phyloP scores from a whole-genome alignment of 2,113 vertebrate genomes.

The Myxocyprinus asiaticus region DNA sequence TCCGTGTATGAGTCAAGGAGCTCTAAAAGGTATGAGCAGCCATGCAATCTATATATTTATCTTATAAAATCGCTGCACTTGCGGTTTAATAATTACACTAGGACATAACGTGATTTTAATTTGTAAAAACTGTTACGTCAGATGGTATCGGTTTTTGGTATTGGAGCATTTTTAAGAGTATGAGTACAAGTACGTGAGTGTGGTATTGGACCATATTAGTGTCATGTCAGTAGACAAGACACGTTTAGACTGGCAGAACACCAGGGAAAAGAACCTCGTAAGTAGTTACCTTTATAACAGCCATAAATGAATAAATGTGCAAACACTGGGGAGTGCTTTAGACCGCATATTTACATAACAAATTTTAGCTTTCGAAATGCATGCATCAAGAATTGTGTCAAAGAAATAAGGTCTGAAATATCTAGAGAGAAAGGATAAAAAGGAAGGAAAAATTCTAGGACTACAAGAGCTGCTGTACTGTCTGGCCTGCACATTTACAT shows the following conservation, averaged over 20 bases:
- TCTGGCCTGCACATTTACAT: slow-evolving; percentile 41
- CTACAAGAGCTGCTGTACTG: neutral
- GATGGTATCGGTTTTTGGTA: too few species aligned
- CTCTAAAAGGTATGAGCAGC: too few species aligned
- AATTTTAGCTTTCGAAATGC: slow-evolving; percentile 4
- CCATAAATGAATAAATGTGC: slow-evolving; percentile 13
- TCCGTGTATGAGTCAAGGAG: too few species aligned
- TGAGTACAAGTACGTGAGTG: too few species aligned
- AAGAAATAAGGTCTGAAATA: slow-evolving; percentile 1
- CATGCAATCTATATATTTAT: too few species aligned
- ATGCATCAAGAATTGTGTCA: neutral
- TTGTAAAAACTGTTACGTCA: too few species aligned
- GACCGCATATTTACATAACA: neutral
- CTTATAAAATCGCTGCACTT: too few species aligned
- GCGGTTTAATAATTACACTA: too few species aligned
- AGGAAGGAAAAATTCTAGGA: neutral
- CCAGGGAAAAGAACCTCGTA: neutral
- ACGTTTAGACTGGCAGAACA: neutral
- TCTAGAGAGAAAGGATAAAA: neutral
- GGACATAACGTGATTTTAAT: too few species aligned
- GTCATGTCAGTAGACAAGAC: slow-evolving; percentile 1
- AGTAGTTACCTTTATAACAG: neutral
- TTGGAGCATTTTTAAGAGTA: too few species aligned
- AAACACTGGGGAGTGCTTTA: neutral
- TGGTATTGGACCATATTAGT: too few species aligned